Percentiles rank a stretch among this genome's conserved stretches.
Conservation (phyloP, 2,113 vertebrate genomes). For the Salvelinus namaycush region DNA sequence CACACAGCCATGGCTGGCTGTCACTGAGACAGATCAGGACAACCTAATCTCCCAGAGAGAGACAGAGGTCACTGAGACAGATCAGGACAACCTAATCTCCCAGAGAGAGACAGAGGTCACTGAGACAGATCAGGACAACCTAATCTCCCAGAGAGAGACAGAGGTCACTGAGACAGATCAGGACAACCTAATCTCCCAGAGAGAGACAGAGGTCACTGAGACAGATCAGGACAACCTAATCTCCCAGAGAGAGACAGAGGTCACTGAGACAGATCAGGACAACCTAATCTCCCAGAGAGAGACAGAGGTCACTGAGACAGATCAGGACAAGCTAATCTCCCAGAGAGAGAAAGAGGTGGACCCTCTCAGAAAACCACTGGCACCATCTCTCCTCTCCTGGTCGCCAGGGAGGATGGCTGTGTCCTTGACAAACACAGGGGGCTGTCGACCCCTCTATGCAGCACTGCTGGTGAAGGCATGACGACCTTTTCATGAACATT, state of each 20-base stretch:
- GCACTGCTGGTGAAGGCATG: conserved; percentile 43
- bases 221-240: no score
- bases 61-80: no score
- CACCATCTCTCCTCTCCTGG: conserved; percentile 5
- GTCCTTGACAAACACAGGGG: conserved; percentile 60
- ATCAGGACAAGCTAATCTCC: conserved; percentile 52
- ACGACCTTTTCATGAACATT: conserved; percentile 48
- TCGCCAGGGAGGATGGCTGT: conserved; percentile 38
- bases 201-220: no score
- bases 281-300: conserved; percentile 11
- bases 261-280: no score
- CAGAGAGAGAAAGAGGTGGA: conserved; percentile 34
- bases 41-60: no score
- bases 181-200: no score
- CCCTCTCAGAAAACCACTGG: conserved; percentile 19
- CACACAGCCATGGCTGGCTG: conserved; percentile 34
- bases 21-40: conserved; percentile 29
- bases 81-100: no score
- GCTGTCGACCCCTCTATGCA: conserved; percentile 6
- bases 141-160: no score
- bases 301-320: conserved; percentile 38
- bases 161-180: no score
- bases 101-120: no score
- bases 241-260: no score
- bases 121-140: no score